Base-by-base conservation (phyloP, 2,113 vertebrate genomes). In the Calidris pugnax region DNA sequence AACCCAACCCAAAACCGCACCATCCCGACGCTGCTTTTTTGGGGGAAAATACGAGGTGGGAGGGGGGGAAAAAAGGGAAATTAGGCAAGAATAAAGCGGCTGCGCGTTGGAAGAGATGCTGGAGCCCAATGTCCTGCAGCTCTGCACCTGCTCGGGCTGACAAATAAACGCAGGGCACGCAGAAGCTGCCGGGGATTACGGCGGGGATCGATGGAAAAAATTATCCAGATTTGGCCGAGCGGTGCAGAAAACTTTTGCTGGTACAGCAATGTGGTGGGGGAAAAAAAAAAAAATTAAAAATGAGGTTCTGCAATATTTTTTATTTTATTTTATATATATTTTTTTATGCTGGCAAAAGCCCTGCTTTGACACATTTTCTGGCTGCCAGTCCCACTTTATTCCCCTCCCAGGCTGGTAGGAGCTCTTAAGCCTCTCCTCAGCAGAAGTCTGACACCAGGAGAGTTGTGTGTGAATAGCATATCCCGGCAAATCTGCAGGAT, bases 361-460 rank as follows among this genome's bases (percentile, higher is more conserved):
- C 83, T 81, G 83, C 79, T 94, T 82, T 9, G 62, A 94, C 66
- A 87, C 88, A 26, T 90, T 78, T 78, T 85, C 47, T 62, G 88
- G 67, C 23, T 86, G 86, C 90, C 86, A 93, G 85, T 2, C 6
- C 63, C 16, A 89, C 45, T 47, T 53, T 37, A 50, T 92, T 90
- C 82, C 92, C 79, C 48, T 47, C 24, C 6, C 79, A 93, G 66
- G 79, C 88, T 92, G 89, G 95, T 57, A 21, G 77, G 74, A 95
- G 92, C 85, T 57, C 60, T 47, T 72, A 68, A 89, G 87, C 47
- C 74, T 39, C 64, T 94, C 82, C 91, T 69, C n/a, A 92, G 94
- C 95, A 89, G 81, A 90, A 96, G 94, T 73, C 84, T 96, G 96
- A 93, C 95, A 95, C 96, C 94, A 89, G 89, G 51, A 95, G 94